A percentile compares a stretch with the other conserved stretches of the same genome.
phyloP scores from a whole-genome alignment of 2,113 vertebrate species.

The Porphyrio hochstetteri region DNA sequence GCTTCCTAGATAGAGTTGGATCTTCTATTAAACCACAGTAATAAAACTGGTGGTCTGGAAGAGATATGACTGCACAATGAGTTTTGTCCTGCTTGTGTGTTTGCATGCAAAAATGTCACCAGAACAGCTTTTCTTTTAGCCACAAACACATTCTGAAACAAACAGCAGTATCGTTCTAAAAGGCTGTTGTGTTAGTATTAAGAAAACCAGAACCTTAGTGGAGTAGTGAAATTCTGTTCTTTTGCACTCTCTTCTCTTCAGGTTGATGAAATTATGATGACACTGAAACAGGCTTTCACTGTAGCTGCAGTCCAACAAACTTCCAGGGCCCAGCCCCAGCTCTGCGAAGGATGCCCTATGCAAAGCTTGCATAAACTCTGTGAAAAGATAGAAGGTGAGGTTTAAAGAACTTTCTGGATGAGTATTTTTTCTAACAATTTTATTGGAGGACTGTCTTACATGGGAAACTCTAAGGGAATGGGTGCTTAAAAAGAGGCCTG shows the following conservation, averaged over 20 bases:
- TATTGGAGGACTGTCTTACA: not conserved
- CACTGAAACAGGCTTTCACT: constrained; percentile 95
- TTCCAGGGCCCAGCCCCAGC: constrained; percentile 80
- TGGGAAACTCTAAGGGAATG: not conserved
- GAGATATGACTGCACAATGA: not conserved
- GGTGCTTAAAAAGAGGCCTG: not conserved
- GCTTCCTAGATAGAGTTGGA: not conserved
- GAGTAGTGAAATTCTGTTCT: not conserved
- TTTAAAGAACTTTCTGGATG: not conserved
- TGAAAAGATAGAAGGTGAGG: constrained; percentile 92
- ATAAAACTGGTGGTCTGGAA: not conserved
- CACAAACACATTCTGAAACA: not conserved
- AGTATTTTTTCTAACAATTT: not conserved
- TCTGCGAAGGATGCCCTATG: constrained; percentile 93
- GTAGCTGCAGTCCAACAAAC: constrained; percentile 90
- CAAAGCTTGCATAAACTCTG: constrained; percentile 91
- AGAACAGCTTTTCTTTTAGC: not conserved
- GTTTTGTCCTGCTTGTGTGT: not conserved
- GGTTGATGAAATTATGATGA: constrained; percentile 99
- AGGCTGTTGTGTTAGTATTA: not conserved
- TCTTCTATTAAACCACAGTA: not conserved
- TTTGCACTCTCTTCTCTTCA: constrained; percentile 18
- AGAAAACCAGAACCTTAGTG: not conserved
- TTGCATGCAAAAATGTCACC: accelerated
- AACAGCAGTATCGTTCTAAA: not conserved